phyloP scores from a whole-genome alignment of 53 echinoderm and acorn worm genomes.

The Henricia sp. region DNA sequence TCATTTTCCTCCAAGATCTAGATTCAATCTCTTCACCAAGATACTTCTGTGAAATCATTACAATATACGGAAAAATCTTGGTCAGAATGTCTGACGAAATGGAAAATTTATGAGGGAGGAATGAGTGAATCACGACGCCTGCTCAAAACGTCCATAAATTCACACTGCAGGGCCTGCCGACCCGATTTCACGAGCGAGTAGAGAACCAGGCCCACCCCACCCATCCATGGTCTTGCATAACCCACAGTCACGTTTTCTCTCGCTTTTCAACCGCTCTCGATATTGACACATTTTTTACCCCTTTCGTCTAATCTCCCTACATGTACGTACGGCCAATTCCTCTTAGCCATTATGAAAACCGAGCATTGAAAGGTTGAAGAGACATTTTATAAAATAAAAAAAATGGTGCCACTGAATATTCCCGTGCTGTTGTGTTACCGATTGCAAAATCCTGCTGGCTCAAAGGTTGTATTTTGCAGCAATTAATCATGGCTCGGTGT shows the following conservation, averaged over 20 bases:
- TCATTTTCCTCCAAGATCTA: too few relatives aligned
- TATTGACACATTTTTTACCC: not conserved
- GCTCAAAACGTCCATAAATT: slow-evolving; percentile 15
- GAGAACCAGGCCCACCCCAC: not conserved
- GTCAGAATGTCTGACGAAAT: not conserved
- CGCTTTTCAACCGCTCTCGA: not conserved
- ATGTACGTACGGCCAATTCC: not conserved
- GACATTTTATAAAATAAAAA: not conserved
- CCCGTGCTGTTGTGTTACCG: not conserved
- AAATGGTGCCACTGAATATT: slow-evolving; percentile 15
- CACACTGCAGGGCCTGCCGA: slow-evolving; percentile 4
- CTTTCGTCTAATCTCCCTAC: not conserved
- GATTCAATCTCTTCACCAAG: too few relatives aligned
- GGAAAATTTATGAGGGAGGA: slow-evolving; percentile 40
- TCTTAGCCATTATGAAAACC: not conserved
- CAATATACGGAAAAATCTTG: not conserved
- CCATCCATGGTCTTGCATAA: slow-evolving; percentile 19
- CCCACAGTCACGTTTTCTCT: slow-evolving; percentile 42
- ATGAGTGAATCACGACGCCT: slow-evolving; percentile 40
- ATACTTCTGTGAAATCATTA: too few relatives aligned
- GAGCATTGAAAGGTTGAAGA: not conserved
- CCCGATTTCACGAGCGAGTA: slow-evolving; percentile 24
- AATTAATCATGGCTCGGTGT: slow-evolving; percentile 25
- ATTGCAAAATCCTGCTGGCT: slow-evolving; percentile 24
- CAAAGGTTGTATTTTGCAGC: slow-evolving; percentile 45